These are phyloP conservation scores for Sylvia atricapilla DNA, from an alignment of 2,113 vertebrate species.

Conservation along the genomic window DNA sequence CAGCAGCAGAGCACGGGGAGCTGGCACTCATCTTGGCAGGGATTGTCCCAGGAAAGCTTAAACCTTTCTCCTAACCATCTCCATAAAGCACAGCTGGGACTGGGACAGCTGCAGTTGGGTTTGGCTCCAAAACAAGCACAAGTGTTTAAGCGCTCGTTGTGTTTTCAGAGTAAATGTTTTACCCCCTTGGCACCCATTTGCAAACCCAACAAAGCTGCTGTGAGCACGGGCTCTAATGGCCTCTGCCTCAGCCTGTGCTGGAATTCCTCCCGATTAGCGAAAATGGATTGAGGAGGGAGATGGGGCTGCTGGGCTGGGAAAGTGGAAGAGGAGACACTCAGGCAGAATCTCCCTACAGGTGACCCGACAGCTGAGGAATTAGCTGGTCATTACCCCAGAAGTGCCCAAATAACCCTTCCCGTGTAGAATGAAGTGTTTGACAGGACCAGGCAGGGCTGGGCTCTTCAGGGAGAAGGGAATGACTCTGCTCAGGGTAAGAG, in stretches of 20 bases:
- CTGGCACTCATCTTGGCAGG: not conserved
- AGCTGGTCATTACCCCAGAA: not conserved
- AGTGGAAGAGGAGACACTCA: not conserved
- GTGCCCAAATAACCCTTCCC: not conserved
- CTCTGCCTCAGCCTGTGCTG: not conserved
- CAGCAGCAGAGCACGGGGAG: not conserved
- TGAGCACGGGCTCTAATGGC: not conserved
- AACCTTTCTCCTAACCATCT: not conserved
- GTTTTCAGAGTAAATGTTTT: not conserved
- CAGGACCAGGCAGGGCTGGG: not conserved
- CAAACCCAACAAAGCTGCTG: not conserved
- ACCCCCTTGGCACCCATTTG: not conserved
- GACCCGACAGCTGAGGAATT: not conserved
- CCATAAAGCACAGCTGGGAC: not conserved
- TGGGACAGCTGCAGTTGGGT: not conserved
- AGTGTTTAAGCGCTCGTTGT: not conserved
- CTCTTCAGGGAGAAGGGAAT: not conserved
- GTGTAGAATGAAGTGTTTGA: accelerated
- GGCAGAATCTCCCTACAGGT: not conserved
- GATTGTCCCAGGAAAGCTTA: not conserved
- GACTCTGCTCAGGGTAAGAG: not conserved
- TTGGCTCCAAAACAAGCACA: not conserved
- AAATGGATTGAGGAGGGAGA: not conserved
- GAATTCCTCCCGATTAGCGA: not conserved
- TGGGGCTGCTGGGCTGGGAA: not conserved